Percentiles rank a stretch among this genome's conserved stretches.
phyloP scores from a whole-genome alignment of 1,140 invertebrate genomes.

The Arion vulgaris region DNA sequence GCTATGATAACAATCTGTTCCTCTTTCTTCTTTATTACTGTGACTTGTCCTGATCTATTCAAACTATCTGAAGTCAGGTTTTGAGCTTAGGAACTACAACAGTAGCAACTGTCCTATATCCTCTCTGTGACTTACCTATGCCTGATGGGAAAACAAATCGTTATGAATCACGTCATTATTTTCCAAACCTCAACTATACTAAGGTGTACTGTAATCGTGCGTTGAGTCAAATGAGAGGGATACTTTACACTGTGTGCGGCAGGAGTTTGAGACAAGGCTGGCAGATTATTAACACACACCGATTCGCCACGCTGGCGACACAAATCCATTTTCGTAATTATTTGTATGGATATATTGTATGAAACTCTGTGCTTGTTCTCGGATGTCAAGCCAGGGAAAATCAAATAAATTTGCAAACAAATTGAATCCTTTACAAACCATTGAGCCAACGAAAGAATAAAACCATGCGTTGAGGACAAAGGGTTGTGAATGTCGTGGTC shows the following conservation, averaged over 20 bases:
- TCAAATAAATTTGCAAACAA: slow-evolving; percentile 42
- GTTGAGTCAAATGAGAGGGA: neutral
- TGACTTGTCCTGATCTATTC: too few relatives aligned
- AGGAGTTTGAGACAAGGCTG: neutral
- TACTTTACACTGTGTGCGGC: neutral
- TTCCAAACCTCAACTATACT: neutral
- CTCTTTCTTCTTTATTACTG: too few relatives aligned
- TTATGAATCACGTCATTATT: too few relatives aligned
- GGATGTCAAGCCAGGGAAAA: slow-evolving; percentile 30
- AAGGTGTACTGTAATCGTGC: neutral
- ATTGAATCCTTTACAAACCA: slow-evolving; percentile 36
- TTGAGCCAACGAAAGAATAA: slow-evolving; percentile 19
- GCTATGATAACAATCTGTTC: too few relatives aligned
- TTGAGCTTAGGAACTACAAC: too few relatives aligned
- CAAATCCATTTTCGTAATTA: slow-evolving; percentile 12
- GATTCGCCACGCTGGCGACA: slow-evolving; percentile 17
- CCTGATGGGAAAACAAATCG: too few relatives aligned
- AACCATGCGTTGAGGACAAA: neutral
- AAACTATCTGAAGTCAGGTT: too few relatives aligned
- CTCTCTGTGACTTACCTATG: too few relatives aligned
- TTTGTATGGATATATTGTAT: slow-evolving; percentile 10
- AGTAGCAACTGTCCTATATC: too few relatives aligned
- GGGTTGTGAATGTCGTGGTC: neutral
- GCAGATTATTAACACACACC: slow-evolving; percentile 8
- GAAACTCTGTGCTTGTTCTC: slow-evolving; percentile 22